Evolutionary conservation across 1,140 invertebrate species (phyloP).

Genomic region (Lamellibrachia luymesi): DNA sequence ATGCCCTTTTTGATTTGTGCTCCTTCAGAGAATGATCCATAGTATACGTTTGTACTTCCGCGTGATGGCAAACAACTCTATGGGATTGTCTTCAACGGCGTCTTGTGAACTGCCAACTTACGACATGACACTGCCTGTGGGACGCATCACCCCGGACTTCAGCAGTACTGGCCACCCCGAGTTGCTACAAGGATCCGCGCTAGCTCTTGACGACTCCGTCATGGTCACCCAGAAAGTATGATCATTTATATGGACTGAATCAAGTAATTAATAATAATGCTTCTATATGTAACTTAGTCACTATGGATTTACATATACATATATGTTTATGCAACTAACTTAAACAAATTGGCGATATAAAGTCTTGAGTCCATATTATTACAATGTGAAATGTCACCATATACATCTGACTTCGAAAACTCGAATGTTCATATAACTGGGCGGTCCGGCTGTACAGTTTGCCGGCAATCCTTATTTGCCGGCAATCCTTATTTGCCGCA

Average conservation of each 20-base stretch:
- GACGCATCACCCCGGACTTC: conserved; percentile 27
- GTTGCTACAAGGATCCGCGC: conserved; percentile 29
- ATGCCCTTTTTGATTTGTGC: background rate
- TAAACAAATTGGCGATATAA: too few species aligned
- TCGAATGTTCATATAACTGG: too few species aligned
- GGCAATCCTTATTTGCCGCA: background rate
- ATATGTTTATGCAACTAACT: too few species aligned
- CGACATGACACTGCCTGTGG: background rate
- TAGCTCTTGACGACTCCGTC: conserved; percentile 37
- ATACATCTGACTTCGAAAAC: too few species aligned
- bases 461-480: background rate
- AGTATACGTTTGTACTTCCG: conserved; percentile 30
- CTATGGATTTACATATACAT: too few species aligned
- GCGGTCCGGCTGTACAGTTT: too few species aligned
- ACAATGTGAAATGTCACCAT: too few species aligned
- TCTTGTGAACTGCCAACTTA: background rate
- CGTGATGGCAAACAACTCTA: conserved; percentile 30
- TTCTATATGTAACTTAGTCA: background rate
- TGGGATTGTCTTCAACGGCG: conserved; percentile 29
- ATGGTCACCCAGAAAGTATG: conserved; percentile 22
- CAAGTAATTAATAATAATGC: background rate
- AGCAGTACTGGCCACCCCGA: conserved; percentile 32
- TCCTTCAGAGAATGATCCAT: background rate
- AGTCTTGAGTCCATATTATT: too few species aligned
- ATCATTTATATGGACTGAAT: background rate